These are phyloP conservation scores for Caenorhabditis sp. DNA, from an alignment of 2,888 invertebrate genomes.

Conservation along the genomic window DNA sequence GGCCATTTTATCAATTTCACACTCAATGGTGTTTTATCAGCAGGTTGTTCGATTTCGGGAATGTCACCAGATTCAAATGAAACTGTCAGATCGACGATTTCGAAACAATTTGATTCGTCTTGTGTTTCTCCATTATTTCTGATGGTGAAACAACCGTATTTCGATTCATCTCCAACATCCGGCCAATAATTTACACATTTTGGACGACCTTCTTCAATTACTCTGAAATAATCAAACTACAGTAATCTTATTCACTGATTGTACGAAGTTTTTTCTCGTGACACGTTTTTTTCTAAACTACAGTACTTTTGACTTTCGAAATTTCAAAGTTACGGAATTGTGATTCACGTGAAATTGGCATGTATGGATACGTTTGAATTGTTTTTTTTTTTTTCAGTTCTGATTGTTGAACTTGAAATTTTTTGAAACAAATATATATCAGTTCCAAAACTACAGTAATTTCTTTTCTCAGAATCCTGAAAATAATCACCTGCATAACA, in stretches of 20 bases:
- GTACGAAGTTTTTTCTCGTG: no score
- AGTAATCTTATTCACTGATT: no score
- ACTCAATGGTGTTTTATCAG: conserved; percentile 24
- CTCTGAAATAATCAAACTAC: conserved; percentile 26
- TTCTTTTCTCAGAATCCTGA: no score
- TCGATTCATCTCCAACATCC: conserved; percentile 29
- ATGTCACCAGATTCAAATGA: conserved; percentile 18
- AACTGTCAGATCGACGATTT: conserved; percentile 28
- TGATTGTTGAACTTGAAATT: no score
- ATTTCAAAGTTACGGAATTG: no score
- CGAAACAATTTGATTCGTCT: conserved; percentile 40
- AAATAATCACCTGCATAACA: conserved; percentile 53
- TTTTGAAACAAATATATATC: no score
- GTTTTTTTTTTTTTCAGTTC: no score
- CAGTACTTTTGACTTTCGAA: no score
- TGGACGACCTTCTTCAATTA: conserved; percentile 50
- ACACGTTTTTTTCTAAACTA: neutral
- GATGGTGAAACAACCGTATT: conserved; percentile 29
- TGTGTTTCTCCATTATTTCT: conserved; percentile 37
- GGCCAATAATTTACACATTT: conserved; percentile 57
- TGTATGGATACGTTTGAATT: no score
- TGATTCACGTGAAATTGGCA: no score
- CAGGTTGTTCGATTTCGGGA: conserved; percentile 18
- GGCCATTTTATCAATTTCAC: conserved; percentile 51
- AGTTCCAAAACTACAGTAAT: no score